These are phyloP conservation scores for Bellardia bayeri DNA, from an alignment of 2,888 invertebrate species.

Conservation along the genomic window DNA sequence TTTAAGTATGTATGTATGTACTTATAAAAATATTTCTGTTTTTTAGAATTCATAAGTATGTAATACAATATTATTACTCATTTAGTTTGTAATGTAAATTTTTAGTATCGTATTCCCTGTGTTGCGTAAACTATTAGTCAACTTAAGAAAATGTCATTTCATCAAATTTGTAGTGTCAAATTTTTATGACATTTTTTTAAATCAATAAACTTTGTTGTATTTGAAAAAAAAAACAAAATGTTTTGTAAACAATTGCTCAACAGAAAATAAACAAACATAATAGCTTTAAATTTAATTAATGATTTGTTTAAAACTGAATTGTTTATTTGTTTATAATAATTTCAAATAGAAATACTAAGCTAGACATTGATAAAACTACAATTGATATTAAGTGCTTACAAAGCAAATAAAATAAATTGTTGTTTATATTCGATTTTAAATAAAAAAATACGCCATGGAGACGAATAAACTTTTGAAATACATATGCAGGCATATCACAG, in stretches of 20 bases:
- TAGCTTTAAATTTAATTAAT: neutral
- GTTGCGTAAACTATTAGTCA: neutral
- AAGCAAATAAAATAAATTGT: neutral
- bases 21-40: too few relatives aligned
- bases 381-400: neutral
- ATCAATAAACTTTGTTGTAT: neutral
- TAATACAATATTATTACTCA: too few relatives aligned
- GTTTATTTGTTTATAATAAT: neutral
- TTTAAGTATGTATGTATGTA: too few relatives aligned
- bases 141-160: neutral
- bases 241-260: neutral
- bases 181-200: neutral
- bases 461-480: neutral
- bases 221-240: neutral
- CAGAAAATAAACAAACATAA: neutral
- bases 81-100: too few relatives aligned
- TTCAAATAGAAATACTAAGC: neutral
- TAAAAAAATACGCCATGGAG: neutral
- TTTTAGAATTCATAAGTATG: too few relatives aligned
- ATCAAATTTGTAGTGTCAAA: neutral
- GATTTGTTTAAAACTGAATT: neutral
- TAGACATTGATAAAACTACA: neutral
- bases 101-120: neutral
- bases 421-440: neutral
- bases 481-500: neutral